Conservation (phyloP, 2,113 vertebrate species). For the Thamnaconus septentrionalis region DNA sequence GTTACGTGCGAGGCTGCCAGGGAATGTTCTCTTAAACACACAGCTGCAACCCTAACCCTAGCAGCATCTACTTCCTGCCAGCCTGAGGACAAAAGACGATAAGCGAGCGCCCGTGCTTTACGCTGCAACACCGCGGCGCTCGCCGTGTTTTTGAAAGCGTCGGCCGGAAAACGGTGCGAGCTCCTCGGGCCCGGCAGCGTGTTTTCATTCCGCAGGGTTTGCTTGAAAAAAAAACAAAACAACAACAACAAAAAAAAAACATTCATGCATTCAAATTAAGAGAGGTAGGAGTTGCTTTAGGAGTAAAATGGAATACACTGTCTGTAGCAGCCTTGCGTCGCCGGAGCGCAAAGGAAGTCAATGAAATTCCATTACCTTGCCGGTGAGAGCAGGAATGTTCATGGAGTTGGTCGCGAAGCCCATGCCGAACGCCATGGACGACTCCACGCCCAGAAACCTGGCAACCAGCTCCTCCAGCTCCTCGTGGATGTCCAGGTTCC, state of each 20-base stretch:
- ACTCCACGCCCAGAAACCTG: slow-evolving; percentile 91
- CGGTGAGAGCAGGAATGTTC: slow-evolving; percentile 95
- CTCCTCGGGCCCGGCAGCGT: too few relatives aligned
- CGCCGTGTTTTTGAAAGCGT: slow-evolving; percentile 31
- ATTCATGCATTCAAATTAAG: too few relatives aligned
- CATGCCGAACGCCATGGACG: slow-evolving; percentile 94
- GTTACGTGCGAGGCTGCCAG: too few relatives aligned
- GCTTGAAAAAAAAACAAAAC: too few relatives aligned
- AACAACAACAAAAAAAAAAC: too few relatives aligned
- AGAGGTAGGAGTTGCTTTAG: too few relatives aligned
- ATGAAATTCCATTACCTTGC: slow-evolving; percentile 79
- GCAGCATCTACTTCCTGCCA: background rate
- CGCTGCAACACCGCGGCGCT: background rate
- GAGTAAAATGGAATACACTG: too few relatives aligned
- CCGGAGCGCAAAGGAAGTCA: slow-evolving; percentile 17
- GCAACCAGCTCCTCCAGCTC: slow-evolving; percentile 89
- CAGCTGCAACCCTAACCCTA: too few relatives aligned
- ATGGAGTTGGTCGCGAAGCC: slow-evolving; percentile 98
- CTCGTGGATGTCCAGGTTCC: slow-evolving; percentile 92
- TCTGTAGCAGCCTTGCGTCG: background rate
- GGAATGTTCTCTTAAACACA: too few relatives aligned
- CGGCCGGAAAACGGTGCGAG: slow-evolving; percentile 4
- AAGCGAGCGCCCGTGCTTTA: background rate
- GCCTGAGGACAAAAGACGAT: background rate
- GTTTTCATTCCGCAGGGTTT: too few relatives aligned